Evolutionary conservation across 2,888 invertebrate species (phyloP).

Genomic region (Dorcus hopei): DNA sequence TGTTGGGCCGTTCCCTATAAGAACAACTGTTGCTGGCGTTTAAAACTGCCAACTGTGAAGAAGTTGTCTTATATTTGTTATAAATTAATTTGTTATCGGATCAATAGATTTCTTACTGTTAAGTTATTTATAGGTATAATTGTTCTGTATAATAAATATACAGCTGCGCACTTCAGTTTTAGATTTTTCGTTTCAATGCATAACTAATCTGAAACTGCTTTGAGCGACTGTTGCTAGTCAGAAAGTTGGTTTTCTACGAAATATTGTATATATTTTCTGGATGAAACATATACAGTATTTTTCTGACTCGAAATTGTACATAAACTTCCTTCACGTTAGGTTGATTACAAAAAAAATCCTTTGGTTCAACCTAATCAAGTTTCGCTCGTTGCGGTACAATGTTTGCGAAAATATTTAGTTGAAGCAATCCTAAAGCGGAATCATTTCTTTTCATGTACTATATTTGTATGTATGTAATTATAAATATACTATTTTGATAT

Average conservation of each 20-base stretch:
- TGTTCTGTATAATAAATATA: conserved; percentile 47
- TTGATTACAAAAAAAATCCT: conserved; percentile 18
- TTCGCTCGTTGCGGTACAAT: conserved; percentile 26
- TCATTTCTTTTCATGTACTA: conserved; percentile 27
- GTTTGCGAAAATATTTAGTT: conserved; percentile 21
- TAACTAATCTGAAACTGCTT: conserved; percentile 43
- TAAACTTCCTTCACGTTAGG: conserved; percentile 20
- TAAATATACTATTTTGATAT: conserved; percentile 26
- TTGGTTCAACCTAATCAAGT: conserved; percentile 21
- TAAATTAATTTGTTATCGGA: conserved; percentile 40
- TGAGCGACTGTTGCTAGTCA: conserved; percentile 46
- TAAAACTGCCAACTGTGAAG: conserved; percentile 28
- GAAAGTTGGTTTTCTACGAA: conserved; percentile 35
- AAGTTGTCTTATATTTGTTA: conserved; percentile 38
- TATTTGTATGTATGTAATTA: conserved; percentile 29
- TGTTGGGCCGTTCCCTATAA: conserved; percentile 36
- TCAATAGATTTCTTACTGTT: conserved; percentile 43
- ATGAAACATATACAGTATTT: conserved; percentile 46
- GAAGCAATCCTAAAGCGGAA: conserved; percentile 20
- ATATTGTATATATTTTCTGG: conserved; percentile 45
- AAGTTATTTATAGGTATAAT: conserved; percentile 45
- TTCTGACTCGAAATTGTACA: conserved; percentile 38
- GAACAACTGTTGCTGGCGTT: conserved; percentile 26
- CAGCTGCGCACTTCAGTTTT: conserved; percentile 46
- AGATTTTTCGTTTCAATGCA: conserved; percentile 30